A percentile compares a stretch with the other conserved stretches of the same genome.
Evolutionary conservation across 2,113 vertebrate species (phyloP).

Genomic region (Paramormyrops kingsleyae): DNA sequence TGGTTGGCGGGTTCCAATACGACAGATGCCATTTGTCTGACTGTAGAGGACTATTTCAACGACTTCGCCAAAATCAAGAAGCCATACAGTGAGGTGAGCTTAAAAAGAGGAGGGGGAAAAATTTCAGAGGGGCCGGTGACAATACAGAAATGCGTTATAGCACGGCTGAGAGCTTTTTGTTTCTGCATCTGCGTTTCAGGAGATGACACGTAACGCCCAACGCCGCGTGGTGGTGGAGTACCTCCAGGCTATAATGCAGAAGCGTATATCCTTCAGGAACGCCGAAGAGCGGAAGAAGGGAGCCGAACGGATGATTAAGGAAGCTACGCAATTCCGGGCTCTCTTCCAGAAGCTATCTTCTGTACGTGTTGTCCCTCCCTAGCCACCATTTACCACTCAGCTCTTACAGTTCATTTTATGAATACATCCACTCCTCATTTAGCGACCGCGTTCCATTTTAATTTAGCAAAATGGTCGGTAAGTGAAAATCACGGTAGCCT

Average conservation of each 20-base stretch:
- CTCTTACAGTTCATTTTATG: not conserved
- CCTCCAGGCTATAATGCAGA: constrained; percentile 87
- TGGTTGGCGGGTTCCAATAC: constrained; percentile 86
- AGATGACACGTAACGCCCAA: constrained; percentile 83
- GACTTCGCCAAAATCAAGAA: constrained; percentile 96
- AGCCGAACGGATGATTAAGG: constrained; percentile 87
- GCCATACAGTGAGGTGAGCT: constrained; percentile 82
- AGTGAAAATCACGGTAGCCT: not conserved
- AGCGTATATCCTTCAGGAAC: constrained; percentile 84
- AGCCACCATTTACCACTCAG: not conserved
- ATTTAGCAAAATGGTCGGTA: not conserved
- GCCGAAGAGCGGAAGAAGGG: constrained; percentile 90
- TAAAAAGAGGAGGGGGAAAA: not conserved
- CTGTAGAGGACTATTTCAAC: constrained; percentile 95
- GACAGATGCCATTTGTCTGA: constrained; percentile 94
- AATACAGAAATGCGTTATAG: not conserved
- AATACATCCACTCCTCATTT: not conserved
- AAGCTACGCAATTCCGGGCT: constrained; percentile 86
- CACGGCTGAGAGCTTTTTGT: not conserved
- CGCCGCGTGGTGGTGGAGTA: constrained; percentile 89
- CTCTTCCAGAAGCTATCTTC: constrained; percentile 81
- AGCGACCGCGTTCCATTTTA: not conserved
- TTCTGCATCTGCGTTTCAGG: constrained; percentile 51
- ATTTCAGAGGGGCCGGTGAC: not conserved
- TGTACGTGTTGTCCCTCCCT: constrained; percentile 38